phyloP scores from a whole-genome alignment of 2,797 vertebrate genomes.

The Anas flavirostris region DNA sequence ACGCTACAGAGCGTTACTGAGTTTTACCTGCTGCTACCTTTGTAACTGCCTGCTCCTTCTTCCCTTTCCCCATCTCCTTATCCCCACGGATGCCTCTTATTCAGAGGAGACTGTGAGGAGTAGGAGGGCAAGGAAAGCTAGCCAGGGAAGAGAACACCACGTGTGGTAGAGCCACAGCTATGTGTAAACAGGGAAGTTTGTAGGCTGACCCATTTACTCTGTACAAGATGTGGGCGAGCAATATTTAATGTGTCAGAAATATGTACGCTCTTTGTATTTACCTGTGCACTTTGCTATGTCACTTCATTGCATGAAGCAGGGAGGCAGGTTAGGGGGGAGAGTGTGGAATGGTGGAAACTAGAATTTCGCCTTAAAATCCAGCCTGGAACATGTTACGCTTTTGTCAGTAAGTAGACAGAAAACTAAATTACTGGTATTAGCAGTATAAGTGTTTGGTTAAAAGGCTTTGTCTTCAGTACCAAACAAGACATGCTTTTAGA shows the following conservation, averaged over 20 bases:
- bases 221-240: background rate
- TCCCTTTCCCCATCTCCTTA: background rate
- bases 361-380: background rate
- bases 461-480: background rate
- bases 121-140: background rate
- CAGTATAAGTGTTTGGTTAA: background rate
- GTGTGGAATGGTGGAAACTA: background rate
- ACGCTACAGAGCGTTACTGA: background rate
- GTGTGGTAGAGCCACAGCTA: background rate
- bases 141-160: background rate
- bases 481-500: background rate
- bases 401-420: background rate
- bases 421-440: background rate
- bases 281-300: background rate
- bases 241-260: background rate
- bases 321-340: rapidly evolving
- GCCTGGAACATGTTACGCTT: background rate
- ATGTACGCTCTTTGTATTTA: background rate
- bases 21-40: background rate
- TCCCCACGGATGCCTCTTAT: background rate
- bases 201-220: background rate
- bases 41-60: background rate
- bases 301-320: background rate
- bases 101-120: background rate
- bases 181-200: background rate